These are phyloP conservation scores for Cotesia vestalis DNA, from an alignment of 1,140 invertebrate species.

Conservation along the genomic window DNA sequence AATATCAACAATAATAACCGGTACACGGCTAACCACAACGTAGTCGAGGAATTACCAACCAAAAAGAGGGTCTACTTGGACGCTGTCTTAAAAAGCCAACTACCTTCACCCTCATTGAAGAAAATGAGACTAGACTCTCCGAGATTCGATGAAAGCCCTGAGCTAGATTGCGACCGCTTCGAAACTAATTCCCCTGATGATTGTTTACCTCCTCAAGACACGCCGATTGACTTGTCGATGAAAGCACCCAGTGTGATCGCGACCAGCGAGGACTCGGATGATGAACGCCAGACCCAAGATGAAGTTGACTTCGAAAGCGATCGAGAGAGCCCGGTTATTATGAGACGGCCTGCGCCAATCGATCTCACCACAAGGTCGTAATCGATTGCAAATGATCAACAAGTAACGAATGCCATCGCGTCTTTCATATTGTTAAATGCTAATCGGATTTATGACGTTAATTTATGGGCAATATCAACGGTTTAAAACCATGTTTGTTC, in stretches of 20 bases:
- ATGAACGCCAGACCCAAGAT: conserved; percentile 65
- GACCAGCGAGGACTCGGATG: conserved; percentile 61
- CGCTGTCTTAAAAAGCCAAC: conserved; percentile 75
- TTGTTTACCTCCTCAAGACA: conserved; percentile 49
- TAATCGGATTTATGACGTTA: too few species aligned
- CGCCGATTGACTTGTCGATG: conserved; percentile 68
- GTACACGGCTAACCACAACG: conserved; percentile 62
- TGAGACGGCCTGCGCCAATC: conserved; percentile 71
- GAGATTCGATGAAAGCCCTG: conserved; percentile 1
- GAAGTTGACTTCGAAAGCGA: conserved; percentile 58
- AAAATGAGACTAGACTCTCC: conserved; percentile 50
- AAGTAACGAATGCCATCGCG: not conserved
- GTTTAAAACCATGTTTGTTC: too few species aligned
- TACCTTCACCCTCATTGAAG: conserved; percentile 49
- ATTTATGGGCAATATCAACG: too few species aligned
- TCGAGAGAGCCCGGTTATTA: conserved; percentile 64
- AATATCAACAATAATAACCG: conserved; percentile 69
- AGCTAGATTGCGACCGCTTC: too few species aligned
- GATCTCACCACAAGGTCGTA: conserved; percentile 70
- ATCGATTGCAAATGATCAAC: not conserved
- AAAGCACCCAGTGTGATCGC: conserved; percentile 66
- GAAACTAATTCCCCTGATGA: conserved; percentile 33
- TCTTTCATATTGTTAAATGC: too few species aligned
- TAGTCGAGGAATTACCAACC: conserved; percentile 60
- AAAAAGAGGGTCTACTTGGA: conserved; percentile 77